These are phyloP conservation scores for Limosa lapponica DNA, from an alignment of 2,797 vertebrate genomes.

Conservation along the genomic window DNA sequence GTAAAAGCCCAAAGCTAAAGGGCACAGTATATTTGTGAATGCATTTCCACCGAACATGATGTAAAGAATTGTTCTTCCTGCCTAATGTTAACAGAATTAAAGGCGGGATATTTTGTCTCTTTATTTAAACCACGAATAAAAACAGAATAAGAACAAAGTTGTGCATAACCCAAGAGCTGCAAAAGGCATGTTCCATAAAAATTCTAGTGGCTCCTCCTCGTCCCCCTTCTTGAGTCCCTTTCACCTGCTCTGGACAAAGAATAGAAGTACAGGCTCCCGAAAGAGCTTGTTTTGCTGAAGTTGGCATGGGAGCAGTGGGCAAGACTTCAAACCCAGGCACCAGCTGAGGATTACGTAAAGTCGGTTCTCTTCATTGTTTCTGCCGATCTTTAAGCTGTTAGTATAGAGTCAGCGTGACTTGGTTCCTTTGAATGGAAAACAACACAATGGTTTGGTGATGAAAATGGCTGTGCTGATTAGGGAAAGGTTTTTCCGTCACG, in stretches of 20 bases:
- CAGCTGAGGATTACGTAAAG: not conserved
- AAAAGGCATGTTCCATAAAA: not conserved
- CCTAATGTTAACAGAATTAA: not conserved
- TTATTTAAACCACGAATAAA: not conserved
- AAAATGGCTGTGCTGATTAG: slow-evolving; percentile 7
- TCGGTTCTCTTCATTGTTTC: slow-evolving; percentile 39
- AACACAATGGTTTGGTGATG: slow-evolving; percentile 9
- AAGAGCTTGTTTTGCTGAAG: slow-evolving; percentile 6
- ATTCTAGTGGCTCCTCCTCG: not conserved
- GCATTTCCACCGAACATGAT: not conserved
- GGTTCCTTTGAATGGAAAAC: slow-evolving; percentile 23
- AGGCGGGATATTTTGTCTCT: not conserved
- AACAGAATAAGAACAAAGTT: not conserved
- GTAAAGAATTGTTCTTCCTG: not conserved
- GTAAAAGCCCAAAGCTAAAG: not conserved
- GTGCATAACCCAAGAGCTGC: not conserved
- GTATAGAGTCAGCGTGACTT: slow-evolving; percentile 8
- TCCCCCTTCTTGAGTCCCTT: not conserved
- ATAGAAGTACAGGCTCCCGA: not conserved
- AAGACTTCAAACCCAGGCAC: slow-evolving; percentile 2
- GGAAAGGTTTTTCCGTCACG: not conserved
- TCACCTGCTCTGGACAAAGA: not conserved
- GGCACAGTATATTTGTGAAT: not conserved
- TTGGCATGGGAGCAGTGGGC: not conserved
- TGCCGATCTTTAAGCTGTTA: slow-evolving; percentile 8